A percentile compares a stretch with the other conserved stretches of the same genome.
These are phyloP conservation scores for Agrochola lychnidis DNA, from an alignment of 2,888 invertebrate species.

Conservation along the genomic window DNA sequence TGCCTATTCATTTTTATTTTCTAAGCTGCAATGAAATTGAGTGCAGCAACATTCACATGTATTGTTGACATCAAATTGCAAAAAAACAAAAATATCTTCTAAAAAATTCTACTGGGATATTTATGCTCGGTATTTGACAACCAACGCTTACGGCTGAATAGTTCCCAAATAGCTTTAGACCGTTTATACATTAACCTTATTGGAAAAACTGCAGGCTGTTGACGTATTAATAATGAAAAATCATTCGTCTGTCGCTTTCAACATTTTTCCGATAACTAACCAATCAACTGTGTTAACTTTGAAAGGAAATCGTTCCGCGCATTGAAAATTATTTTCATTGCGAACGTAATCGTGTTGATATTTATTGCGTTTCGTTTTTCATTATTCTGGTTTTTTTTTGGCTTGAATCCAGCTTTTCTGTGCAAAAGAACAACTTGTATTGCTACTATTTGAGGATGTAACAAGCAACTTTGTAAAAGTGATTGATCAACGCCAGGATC, in stretches of 20 bases:
- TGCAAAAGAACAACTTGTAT: neutral
- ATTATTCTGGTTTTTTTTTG: slow-evolving; percentile 5
- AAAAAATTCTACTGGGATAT: neutral
- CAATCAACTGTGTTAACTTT: slow-evolving; percentile 55
- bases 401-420: neutral
- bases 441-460: neutral
- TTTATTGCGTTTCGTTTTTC: slow-evolving; percentile 34
- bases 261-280: slow-evolving; percentile 59
- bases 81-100: neutral
- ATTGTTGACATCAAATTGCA: neutral
- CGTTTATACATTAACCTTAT: slow-evolving; percentile 29
- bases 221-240: slow-evolving; percentile 40
- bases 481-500: neutral
- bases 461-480: neutral
- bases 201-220: slow-evolving; percentile 48
- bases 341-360: slow-evolving; percentile 26
- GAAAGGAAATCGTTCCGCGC: slow-evolving; percentile 44
- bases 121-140: slow-evolving; percentile 1
- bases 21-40: neutral
- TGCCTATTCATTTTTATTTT: neutral
- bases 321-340: slow-evolving; percentile 59
- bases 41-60: no score
- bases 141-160: neutral
- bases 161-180: slow-evolving; percentile 39
- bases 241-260: slow-evolving; percentile 39